phyloP scores from a whole-genome alignment of 2,888 invertebrate species.

The Nymphalis polychloros region DNA sequence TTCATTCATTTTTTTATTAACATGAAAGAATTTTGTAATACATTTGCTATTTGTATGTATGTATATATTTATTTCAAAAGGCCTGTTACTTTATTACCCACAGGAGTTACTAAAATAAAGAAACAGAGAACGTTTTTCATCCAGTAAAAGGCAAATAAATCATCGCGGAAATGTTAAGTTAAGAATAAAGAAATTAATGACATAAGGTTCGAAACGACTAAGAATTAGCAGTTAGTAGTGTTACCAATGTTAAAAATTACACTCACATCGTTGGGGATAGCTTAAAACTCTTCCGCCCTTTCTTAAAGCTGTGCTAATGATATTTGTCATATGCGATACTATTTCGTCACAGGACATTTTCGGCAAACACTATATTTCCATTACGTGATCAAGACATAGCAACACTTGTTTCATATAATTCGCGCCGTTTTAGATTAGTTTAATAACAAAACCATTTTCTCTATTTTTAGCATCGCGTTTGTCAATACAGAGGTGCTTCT shows the following conservation, averaged over 20 bases:
- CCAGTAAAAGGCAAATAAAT: too few species aligned
- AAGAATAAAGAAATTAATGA: too few species aligned
- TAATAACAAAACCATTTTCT: conserved; percentile 37
- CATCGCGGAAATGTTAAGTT: too few species aligned
- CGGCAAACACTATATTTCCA: conserved; percentile 9
- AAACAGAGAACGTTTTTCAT: too few species aligned
- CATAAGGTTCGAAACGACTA: conserved; percentile 1
- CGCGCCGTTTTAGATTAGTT: conserved; percentile 29
- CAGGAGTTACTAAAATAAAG: too few species aligned
- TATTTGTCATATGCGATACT: conserved; percentile 39
- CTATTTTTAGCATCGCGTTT: conserved; percentile 51
- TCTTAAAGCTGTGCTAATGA: conserved; percentile 40
- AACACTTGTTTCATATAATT: conserved; percentile 31
- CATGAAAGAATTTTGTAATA: too few species aligned
- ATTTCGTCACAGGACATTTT: conserved; percentile 44
- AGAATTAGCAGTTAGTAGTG: conserved; percentile 1
- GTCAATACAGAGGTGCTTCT: conserved; percentile 55
- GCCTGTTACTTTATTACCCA: too few species aligned
- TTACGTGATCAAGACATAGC: conserved; percentile 16
- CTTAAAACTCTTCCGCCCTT: conserved; percentile 40
- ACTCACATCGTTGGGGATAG: conserved; percentile 43
- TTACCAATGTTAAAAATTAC: conserved; percentile 15
- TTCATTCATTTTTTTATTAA: too few species aligned
- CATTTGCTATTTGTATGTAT: too few species aligned
- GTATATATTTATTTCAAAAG: too few species aligned